Evolutionary conservation across 2,888 invertebrate species (phyloP).

Genomic region (Pediacus dermestoides): DNA sequence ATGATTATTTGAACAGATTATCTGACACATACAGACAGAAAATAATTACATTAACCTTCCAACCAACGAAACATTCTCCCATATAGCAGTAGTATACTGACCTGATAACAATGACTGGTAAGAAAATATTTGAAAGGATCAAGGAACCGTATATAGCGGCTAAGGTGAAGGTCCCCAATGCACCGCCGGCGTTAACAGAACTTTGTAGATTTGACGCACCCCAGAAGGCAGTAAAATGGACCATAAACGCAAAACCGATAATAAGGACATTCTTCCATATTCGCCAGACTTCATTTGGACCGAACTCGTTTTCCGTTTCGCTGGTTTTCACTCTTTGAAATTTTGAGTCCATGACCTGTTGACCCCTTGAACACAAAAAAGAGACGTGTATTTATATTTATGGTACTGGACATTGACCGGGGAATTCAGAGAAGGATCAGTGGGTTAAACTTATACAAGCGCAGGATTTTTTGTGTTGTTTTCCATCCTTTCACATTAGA

Average conservation of each 20-base stretch:
- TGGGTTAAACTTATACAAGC: too few relatives aligned
- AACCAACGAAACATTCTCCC: too few relatives aligned
- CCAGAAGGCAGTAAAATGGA: constrained; percentile 90
- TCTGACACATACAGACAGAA: too few relatives aligned
- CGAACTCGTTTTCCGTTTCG: constrained; percentile 45
- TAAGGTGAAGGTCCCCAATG: constrained; percentile 78
- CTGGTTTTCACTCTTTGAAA: constrained; percentile 36
- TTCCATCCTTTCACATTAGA: too few relatives aligned
- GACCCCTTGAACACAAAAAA: too few relatives aligned
- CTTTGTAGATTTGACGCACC: constrained; percentile 81
- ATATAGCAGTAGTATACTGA: constrained; percentile 48
- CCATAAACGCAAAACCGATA: constrained; percentile 84
- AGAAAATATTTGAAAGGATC: constrained; percentile 84
- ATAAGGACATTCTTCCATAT: constrained; percentile 82
- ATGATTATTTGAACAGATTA: too few relatives aligned
- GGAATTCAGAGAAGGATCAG: too few relatives aligned
- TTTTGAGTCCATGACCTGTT: constrained; percentile 35
- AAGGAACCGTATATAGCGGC: constrained; percentile 84
- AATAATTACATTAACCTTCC: too few relatives aligned
- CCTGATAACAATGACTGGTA: constrained; percentile 82
- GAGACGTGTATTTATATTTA: too few relatives aligned
- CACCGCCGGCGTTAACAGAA: constrained; percentile 77
- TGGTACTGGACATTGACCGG: too few relatives aligned
- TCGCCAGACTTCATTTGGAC: constrained; percentile 64
- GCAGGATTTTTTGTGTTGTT: too few relatives aligned